These are phyloP conservation scores for Rachycentron canadum DNA, from an alignment of 2,797 vertebrate species.

Conservation along the genomic window DNA sequence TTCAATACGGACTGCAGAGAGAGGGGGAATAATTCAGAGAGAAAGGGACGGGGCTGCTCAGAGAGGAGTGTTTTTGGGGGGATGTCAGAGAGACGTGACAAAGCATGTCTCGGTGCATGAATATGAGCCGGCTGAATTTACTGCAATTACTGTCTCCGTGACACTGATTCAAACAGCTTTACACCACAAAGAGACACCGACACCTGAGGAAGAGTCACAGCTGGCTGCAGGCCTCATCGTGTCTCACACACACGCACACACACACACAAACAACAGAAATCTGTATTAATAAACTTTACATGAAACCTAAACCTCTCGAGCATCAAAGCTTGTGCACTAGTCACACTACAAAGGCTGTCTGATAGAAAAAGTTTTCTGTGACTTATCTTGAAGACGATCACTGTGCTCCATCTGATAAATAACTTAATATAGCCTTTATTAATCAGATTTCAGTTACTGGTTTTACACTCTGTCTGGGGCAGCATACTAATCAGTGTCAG, in stretches of 20 bases:
- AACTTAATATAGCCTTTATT: slow-evolving; percentile 23
- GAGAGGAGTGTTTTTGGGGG: background rate
- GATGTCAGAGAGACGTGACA: slow-evolving; percentile 49
- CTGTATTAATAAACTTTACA: background rate
- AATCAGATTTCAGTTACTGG: slow-evolving; percentile 19
- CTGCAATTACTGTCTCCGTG: slow-evolving; percentile 70
- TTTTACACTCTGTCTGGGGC: background rate
- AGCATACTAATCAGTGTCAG: background rate
- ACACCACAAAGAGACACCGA: slow-evolving; percentile 47
- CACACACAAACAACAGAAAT: background rate
- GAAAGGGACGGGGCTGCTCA: background rate
- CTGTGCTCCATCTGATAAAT: slow-evolving; percentile 24
- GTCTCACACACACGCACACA: slow-evolving; percentile 21
- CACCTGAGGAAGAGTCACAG: slow-evolving; percentile 57
- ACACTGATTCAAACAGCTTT: slow-evolving; percentile 56
- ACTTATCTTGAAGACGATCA: slow-evolving; percentile 29
- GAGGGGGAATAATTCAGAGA: background rate
- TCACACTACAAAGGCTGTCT: background rate
- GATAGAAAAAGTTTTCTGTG: background rate
- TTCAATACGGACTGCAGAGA: background rate
- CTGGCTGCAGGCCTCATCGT: slow-evolving; percentile 59
- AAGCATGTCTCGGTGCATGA: slow-evolving; percentile 42
- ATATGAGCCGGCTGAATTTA: slow-evolving; percentile 65
- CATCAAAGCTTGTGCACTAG: background rate
- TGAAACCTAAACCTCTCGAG: background rate